Percentiles rank a stretch among this genome's conserved stretches.
Conservation (phyloP, 2,113 vertebrate genomes). For the Forbesichthys agassizii region DNA sequence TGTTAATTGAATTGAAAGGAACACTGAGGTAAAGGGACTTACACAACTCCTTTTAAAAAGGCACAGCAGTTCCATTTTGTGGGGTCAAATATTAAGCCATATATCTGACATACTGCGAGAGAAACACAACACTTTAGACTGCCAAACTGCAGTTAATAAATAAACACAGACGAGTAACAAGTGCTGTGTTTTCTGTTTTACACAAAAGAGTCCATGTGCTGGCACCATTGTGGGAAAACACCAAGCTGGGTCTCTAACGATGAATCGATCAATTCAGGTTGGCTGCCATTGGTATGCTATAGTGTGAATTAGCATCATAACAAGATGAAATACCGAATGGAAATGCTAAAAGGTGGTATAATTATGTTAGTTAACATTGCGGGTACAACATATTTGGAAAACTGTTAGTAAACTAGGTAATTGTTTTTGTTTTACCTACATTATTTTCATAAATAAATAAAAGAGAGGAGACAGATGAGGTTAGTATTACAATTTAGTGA, state of each 20-base stretch:
- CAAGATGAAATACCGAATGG: not conserved
- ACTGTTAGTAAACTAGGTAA: not conserved
- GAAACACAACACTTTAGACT: slow-evolving; percentile 13
- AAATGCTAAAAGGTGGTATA: slow-evolving; percentile 15
- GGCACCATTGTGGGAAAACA: not conserved
- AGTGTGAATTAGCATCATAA: slow-evolving; percentile 17
- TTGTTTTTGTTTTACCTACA: no score
- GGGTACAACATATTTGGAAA: not conserved
- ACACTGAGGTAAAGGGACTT: no score
- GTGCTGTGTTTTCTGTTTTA: slow-evolving; percentile 13
- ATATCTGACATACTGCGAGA: not conserved
- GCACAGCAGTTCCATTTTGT: no score
- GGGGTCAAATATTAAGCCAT: not conserved
- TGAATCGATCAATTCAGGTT: not conserved
- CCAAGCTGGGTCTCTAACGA: no score
- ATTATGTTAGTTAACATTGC: slow-evolving; percentile 1
- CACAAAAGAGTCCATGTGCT: not conserved
- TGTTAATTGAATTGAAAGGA: not conserved
- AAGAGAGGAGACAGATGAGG: not conserved
- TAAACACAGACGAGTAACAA: slow-evolving; percentile 10
- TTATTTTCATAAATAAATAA: no score
- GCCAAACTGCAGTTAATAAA: slow-evolving; percentile 26
- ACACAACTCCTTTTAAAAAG: no score
- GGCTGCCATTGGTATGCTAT: not conserved
- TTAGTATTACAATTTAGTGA: not conserved